Base-by-base conservation (phyloP, 2,888 invertebrate species). In the Tenthredo distinguenda region DNA sequence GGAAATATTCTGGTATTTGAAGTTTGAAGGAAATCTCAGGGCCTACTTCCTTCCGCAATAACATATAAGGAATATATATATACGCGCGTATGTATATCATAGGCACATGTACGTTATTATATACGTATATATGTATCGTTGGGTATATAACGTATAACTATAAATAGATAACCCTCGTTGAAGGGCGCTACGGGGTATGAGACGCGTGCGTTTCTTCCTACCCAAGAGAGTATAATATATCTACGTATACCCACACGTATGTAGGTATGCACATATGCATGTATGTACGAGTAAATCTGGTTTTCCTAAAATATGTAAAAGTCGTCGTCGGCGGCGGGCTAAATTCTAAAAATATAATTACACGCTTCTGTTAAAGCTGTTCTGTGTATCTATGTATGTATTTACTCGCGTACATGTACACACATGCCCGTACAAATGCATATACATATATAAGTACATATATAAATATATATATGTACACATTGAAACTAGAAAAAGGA, bases 291-390 rank as follows among this genome's bases (percentile, higher is more conserved):
- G 72, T 77, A 81, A 81, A 65, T 37, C 84, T 84, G 84, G 89
- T 91, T 91, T 91, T 92, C 91, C 92, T 88, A 89, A 92, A 92
- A 92, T 92, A 91, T 90, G 92, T 92, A 91, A 92, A 92, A 91
- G 89, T 87, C 87, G 83, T 87, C 85, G 87, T 88, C 87, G 86
- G 34, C 72, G 40, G 50, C 84, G 84, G 86, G 10, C 47, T 18
- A 55, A 86, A 84, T 87, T 90, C 91, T 91, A 91, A 91, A 92
- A 92, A 92, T 92, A 92, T 85, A 87, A 86, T 85, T 86, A 68
- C 68, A 58, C 31, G 77, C 50, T 26, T 40, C 31, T 12, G 55
- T 55, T 55, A 77, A 26, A 55, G 21, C 10, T 15, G 40, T 77
- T 31, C 21, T n/a, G 1, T 7, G 40, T 74, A 43, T 40, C 2